Percentiles rank a stretch among this genome's conserved stretches.
These are phyloP conservation scores for Hybos culiciformis DNA, from an alignment of 2,888 invertebrate species.

Conservation along the genomic window DNA sequence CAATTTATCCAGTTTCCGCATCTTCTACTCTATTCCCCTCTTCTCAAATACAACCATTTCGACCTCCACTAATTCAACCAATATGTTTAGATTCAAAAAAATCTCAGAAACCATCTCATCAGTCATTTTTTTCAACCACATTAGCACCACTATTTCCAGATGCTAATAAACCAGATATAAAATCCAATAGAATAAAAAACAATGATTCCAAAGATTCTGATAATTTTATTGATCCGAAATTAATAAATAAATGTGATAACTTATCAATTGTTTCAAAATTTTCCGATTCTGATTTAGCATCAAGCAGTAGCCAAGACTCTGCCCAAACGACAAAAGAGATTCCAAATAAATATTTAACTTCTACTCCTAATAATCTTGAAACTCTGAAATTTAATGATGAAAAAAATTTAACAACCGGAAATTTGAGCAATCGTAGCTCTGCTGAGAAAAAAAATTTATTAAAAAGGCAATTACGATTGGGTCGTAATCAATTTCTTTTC, in stretches of 20 bases:
- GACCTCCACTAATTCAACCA: constrained; percentile 7
- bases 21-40: background rate
- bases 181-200: constrained; percentile 20
- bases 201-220: constrained; percentile 19
- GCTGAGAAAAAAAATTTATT: constrained; percentile 21
- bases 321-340: constrained; percentile 15
- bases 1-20: constrained; percentile 6
- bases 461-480: constrained; percentile 33
- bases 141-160: constrained; percentile 1
- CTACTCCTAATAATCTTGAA: background rate
- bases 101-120: too few relatives aligned
- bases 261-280: constrained; percentile 42
- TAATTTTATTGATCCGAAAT: constrained; percentile 43
- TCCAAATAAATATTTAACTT: background rate
- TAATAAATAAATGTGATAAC: constrained; percentile 59
- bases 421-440: constrained; percentile 15
- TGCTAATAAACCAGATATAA: constrained; percentile 15
- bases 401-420: background rate
- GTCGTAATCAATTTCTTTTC: constrained; percentile 34
- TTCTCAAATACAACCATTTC: constrained; percentile 9
- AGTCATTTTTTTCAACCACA: too few relatives aligned
- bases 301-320: constrained; percentile 18
- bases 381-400: background rate
- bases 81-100: too few relatives aligned
- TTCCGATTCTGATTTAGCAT: constrained; percentile 11